Percentiles rank a stretch among this genome's conserved stretches.
phyloP scores from a whole-genome alignment of 2,888 invertebrate species.

The Onthophagus sagittarius region DNA sequence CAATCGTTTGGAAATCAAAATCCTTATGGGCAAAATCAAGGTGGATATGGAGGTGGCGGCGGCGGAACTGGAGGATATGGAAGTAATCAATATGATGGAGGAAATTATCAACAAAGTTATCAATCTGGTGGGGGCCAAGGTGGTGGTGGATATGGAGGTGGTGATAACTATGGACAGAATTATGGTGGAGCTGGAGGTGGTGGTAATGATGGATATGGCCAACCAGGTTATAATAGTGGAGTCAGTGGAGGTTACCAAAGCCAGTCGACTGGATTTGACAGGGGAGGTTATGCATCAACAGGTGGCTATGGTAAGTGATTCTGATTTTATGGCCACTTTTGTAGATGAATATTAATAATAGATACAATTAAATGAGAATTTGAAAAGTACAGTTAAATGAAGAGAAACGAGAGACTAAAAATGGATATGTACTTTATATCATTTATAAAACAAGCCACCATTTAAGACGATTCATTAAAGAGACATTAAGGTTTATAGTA shows the following conservation, averaged over 20 bases:
- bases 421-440: constrained; percentile 5
- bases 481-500: not conserved
- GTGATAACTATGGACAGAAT: constrained; percentile 19
- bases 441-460: constrained; percentile 8
- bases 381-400: not conserved
- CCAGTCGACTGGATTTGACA: constrained; percentile 21
- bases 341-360: not conserved
- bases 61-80: constrained; percentile 17
- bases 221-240: constrained; percentile 21
- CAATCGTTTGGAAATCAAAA: constrained; percentile 20
- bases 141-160: constrained; percentile 22
- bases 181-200: constrained; percentile 20
- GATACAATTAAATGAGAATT: not conserved
- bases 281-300: constrained; percentile 20
- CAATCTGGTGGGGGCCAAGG: constrained; percentile 16
- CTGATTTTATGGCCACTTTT: not conserved
- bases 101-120: constrained; percentile 18
- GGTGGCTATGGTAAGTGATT: constrained; percentile 24
- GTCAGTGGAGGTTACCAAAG: constrained; percentile 22
- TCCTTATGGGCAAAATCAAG: constrained; percentile 20
- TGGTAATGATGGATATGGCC: constrained; percentile 22
- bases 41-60: constrained; percentile 12
- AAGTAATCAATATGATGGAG: constrained; percentile 19
- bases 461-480: not conserved
- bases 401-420: not conserved